A percentile compares a stretch with the other conserved stretches of the same genome.
Conservation (phyloP, 2,113 vertebrate genomes). For the Pollachius pollachius region DNA sequence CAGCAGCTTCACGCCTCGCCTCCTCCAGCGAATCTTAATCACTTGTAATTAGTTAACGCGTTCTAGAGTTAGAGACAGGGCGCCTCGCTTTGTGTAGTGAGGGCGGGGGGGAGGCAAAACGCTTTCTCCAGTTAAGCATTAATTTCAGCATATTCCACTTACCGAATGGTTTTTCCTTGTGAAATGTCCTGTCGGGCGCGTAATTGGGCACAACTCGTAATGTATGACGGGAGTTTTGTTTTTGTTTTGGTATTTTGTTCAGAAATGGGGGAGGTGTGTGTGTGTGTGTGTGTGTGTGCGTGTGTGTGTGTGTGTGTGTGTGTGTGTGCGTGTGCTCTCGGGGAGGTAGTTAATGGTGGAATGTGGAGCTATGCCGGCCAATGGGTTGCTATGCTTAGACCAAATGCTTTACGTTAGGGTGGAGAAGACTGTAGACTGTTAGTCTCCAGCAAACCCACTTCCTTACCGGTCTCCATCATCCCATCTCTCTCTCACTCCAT, state of each 20-base stretch:
- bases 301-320: not conserved
- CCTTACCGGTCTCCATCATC: too few relatives aligned
- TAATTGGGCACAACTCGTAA: conserved; percentile 71
- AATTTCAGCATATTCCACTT: conserved; percentile 63
- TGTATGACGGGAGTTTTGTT: conserved; percentile 57
- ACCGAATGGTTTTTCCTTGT: conserved; percentile 43
- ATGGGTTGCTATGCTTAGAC: too few relatives aligned
- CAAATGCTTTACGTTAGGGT: too few relatives aligned
- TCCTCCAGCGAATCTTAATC: conserved; percentile 68
- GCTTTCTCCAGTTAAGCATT: conserved; percentile 60
- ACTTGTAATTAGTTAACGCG: conserved; percentile 72
- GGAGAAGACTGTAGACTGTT: conserved; percentile 2
- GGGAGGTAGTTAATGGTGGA: too few relatives aligned
- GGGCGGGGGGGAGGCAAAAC: conserved; percentile 50
- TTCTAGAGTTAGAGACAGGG: conserved; percentile 55
- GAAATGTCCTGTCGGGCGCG: conserved; percentile 60
- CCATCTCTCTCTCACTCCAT: too few relatives aligned
- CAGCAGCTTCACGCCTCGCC: conserved; percentile 61
- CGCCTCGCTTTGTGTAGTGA: conserved; percentile 41
- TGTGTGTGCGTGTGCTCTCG: not conserved
- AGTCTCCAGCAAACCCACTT: too few relatives aligned
- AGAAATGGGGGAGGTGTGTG: conserved; percentile 37
- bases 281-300: not conserved
- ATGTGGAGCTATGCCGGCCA: too few relatives aligned
- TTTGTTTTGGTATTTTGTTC: conserved; percentile 7